Percentiles rank a stretch among this genome's conserved stretches.
Conservation (phyloP, 2,888 invertebrate species). For the Nasonovia ribisnigri region DNA sequence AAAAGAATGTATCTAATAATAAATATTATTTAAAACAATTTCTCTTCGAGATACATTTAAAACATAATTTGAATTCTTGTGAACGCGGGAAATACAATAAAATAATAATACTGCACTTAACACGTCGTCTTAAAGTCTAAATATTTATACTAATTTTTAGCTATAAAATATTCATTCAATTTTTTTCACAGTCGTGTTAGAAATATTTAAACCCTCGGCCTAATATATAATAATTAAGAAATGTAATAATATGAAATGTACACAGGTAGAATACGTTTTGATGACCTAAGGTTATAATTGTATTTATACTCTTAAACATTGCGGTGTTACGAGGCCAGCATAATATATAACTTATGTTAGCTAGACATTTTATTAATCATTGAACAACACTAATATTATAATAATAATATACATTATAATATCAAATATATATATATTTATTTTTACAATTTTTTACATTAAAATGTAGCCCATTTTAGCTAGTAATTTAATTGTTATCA, state of each 20-base stretch:
- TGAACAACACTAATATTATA: background rate
- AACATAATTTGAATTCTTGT: background rate
- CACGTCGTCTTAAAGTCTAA: background rate
- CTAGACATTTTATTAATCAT: background rate
- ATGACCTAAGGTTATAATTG: background rate
- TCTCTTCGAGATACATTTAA: background rate
- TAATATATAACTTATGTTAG: background rate
- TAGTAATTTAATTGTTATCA: background rate
- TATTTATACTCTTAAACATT: background rate
- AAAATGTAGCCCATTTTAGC: background rate
- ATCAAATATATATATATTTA: background rate
- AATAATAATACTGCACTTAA: background rate
- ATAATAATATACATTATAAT: background rate
- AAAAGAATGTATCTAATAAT: background rate
- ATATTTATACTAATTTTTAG: background rate
- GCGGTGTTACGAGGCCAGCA: background rate
- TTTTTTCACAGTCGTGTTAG: background rate
- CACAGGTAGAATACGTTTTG: background rate
- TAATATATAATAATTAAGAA: background rate
- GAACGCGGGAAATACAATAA: too few species aligned
- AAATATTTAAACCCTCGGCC: background rate
- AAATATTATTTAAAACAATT: background rate
- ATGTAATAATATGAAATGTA: background rate
- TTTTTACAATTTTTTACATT: background rate
- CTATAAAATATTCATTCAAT: background rate